phyloP scores from a whole-genome alignment of 2,797 vertebrate genomes.

The Pelobates cultripes region DNA sequence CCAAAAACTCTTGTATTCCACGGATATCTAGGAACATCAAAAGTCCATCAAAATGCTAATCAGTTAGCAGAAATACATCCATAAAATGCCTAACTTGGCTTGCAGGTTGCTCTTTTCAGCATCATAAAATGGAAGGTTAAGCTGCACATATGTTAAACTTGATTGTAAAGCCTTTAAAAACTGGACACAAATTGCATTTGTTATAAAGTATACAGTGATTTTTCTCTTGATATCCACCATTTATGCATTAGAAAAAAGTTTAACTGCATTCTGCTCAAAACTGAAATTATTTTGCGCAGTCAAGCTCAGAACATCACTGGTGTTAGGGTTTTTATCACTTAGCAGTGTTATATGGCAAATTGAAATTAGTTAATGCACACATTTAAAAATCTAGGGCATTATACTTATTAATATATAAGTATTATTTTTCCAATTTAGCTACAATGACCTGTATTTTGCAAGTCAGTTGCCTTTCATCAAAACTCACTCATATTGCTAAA shows the following conservation, averaged over 20 bases:
- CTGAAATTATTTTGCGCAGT: no score
- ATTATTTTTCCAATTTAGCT: no score
- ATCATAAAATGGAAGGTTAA: constrained; percentile 50
- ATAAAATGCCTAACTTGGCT: constrained; percentile 51
- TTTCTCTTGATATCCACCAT: neutral
- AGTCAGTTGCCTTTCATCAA: no score
- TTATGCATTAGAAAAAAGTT: neutral
- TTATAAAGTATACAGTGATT: constrained; percentile 14
- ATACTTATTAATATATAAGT: no score
- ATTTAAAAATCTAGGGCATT: no score
- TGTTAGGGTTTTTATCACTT: no score
- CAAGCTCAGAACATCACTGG: no score
- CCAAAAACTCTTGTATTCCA: constrained; percentile 96
- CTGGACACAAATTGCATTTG: constrained; percentile 46
- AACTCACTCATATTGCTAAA: no score
- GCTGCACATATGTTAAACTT: constrained; percentile 51
- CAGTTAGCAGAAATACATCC: constrained; percentile 52
- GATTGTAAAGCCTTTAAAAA: constrained; percentile 24
- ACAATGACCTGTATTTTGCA: no score
- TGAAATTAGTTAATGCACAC: no score
- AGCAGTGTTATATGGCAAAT: no score
- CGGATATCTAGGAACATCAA: constrained; percentile 87
- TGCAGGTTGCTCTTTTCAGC: constrained; percentile 29
- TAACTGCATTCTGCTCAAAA: no score
- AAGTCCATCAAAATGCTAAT: constrained; percentile 63